Evolutionary conservation across 2,797 vertebrate species (phyloP).

Genomic region (Melanotaenia parkinsoni): DNA sequence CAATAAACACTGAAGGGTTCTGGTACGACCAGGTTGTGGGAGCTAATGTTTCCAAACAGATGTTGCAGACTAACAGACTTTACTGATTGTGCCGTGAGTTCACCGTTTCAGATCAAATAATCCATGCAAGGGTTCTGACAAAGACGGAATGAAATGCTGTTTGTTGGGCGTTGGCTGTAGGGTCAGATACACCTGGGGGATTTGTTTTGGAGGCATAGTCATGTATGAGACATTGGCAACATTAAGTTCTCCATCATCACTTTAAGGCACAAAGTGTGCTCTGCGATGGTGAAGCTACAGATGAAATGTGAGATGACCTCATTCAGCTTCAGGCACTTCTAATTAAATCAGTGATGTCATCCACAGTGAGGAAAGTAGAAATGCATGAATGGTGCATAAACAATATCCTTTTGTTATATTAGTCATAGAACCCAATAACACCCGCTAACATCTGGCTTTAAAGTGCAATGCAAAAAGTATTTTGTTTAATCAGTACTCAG

Average conservation of each 20-base stretch:
- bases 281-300: conserved; percentile 21
- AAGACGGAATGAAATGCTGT: not conserved
- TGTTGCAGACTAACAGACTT: not conserved
- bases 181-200: conserved; percentile 23
- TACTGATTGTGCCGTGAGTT: not conserved
- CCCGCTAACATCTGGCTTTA: not conserved
- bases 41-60: not conserved
- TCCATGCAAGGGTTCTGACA: not conserved
- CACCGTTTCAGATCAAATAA: not conserved
- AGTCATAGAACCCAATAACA: not conserved
- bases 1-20: not conserved
- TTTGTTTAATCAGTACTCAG: not conserved
- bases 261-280: conserved; percentile 4
- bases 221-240: conserved; percentile 41
- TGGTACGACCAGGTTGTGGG: not conserved
- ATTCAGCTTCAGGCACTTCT: conserved; percentile 31
- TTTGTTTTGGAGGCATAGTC: conserved; percentile 32
- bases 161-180: not conserved
- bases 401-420: not conserved
- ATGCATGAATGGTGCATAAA: not conserved
- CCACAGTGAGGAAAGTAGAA: not conserved
- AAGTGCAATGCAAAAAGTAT: not conserved
- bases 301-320: conserved; percentile 34
- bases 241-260: conserved; percentile 20
- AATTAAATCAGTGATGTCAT: conserved; percentile 27